Evolutionary conservation across 1,140 invertebrate genomes (phyloP).

Genomic region (Grapholita molesta): DNA sequence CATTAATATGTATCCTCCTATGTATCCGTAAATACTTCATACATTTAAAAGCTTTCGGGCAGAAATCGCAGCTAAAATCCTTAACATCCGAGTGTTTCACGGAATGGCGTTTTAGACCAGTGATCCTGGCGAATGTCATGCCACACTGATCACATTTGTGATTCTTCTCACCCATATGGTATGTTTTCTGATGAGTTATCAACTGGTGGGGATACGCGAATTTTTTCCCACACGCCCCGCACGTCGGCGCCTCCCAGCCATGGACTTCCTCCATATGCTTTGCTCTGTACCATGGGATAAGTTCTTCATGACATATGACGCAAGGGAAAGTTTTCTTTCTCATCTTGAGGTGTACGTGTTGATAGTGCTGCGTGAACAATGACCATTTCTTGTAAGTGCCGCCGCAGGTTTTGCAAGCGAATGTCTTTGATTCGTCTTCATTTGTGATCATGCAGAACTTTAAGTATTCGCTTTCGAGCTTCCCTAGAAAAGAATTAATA

Average conservation of each 20-base stretch:
- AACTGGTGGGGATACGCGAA: not conserved
- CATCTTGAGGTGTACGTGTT: not conserved
- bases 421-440: not conserved
- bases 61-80: conserved; percentile 63
- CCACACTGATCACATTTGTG: not conserved
- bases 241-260: not conserved
- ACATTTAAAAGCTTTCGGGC: conserved; percentile 41
- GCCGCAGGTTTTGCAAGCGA: not conserved
- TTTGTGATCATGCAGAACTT: not conserved
- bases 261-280: conserved; percentile 1
- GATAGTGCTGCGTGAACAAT: not conserved
- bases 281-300: not conserved
- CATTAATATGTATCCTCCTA: conserved; percentile 73
- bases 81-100: conserved; percentile 57
- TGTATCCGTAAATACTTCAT: conserved; percentile 48
- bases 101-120: conserved; percentile 47
- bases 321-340: not conserved
- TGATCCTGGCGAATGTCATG: not conserved
- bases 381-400: not conserved
- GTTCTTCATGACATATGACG: not conserved
- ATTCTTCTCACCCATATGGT: not conserved
- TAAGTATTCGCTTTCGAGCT: too few relatives aligned
- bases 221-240: not conserved
- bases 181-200: not conserved
- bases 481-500: not conserved